Percentiles rank a stretch among this genome's conserved stretches.
These are phyloP conservation scores for Synergus umbraculus DNA, from an alignment of 2,888 invertebrate genomes.

Conservation along the genomic window DNA sequence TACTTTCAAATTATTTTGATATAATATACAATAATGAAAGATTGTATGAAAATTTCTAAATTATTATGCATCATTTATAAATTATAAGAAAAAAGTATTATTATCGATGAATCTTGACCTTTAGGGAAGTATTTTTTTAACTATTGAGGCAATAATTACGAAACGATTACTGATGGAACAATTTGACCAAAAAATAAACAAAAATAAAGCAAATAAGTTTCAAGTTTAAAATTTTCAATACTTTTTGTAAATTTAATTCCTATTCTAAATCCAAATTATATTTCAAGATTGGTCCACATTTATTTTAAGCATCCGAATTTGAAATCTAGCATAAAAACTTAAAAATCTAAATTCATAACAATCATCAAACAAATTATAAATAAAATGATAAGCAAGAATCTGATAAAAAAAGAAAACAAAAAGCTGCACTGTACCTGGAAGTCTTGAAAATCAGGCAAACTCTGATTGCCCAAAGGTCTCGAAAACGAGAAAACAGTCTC, in stretches of 20 bases:
- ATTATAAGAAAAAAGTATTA: background rate
- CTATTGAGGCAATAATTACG: background rate
- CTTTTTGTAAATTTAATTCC: background rate
- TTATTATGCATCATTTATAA: background rate
- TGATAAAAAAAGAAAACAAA: background rate
- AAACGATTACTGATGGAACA: background rate
- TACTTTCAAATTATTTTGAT: background rate
- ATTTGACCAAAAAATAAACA: no score
- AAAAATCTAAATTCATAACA: no score
- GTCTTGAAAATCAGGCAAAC: constrained; percentile 40
- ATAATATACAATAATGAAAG: background rate
- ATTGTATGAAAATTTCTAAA: background rate
- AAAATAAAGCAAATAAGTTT: no score
- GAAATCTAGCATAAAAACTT: background rate
- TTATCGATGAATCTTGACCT: background rate
- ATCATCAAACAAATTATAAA: no score
- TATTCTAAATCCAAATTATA: background rate
- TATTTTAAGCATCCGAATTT: background rate
- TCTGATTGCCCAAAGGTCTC: constrained; percentile 61
- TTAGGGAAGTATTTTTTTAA: background rate
- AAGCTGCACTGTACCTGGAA: constrained; percentile 43
- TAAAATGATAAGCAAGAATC: no score
- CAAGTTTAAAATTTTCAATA: no score
- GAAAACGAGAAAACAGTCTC: constrained; percentile 73
- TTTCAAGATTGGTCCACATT: background rate